Base-by-base conservation (phyloP, 1,140 invertebrate species). In the Formica exsecta region DNA sequence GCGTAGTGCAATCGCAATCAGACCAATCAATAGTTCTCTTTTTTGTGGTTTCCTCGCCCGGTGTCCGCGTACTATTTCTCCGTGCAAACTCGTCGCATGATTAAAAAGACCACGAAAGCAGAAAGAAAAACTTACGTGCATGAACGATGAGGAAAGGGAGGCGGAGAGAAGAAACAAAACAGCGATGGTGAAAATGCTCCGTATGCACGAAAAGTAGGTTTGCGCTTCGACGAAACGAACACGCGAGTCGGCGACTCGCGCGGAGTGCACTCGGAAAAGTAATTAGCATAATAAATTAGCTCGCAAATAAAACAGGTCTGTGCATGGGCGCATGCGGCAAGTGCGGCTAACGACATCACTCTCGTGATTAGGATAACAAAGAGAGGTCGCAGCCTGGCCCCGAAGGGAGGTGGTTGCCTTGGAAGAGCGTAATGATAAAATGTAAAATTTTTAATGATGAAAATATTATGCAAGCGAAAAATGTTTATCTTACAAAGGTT, bases 201-300 rank as follows among this genome's bases (percentile, higher is more conserved):
- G 51, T 8, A 9, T 54, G 85, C 59, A 80, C 65, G 84, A 73
- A 81, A 81, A 79, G 44, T 61, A 66, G 61, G 8, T 57, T 68
- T 51, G 73, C 22, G 22, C 13, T 32, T 54, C 13, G 41, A 32
- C 65, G 51, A 51, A 68, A 64, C 32, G 64, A 81, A 36, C 85
- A 65, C 68, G 77, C 85, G 68, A 71, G 77, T 73, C 59, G 54
- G 74, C 87, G 66, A 66, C 61, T 62, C 36, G 32, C 8, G 54
- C 19, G 48, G 77, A 86, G 80, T 44, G 59, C 73, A 89, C 89
- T 90, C 64, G 87, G 83, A 54, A 85, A 87, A 86, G 86, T 89
- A 93, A 92, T 93, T 93, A 92, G 86, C 92, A 92, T 92, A 92
- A 93, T 93, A 92, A 93, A 93, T 92, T 92, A 91, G 79, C 74